Percentiles rank a stretch among this genome's conserved stretches.
Conservation (phyloP, 2,888 invertebrate species). For the Lycia hirtaria region DNA sequence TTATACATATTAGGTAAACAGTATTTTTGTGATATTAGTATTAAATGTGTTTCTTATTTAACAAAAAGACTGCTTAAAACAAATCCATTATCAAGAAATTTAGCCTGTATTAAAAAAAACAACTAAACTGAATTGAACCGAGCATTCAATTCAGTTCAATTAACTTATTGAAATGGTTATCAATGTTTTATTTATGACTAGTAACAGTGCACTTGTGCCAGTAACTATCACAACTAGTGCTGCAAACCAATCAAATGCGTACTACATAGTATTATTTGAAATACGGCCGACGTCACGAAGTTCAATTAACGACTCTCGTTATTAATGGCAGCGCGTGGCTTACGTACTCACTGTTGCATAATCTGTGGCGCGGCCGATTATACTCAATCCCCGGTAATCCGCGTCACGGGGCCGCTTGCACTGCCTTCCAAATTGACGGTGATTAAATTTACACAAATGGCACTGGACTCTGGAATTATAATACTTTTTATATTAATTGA, state of each 20-base stretch:
- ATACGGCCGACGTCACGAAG: constrained; percentile 71
- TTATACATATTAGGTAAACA: too few species aligned
- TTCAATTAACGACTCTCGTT: constrained; percentile 80
- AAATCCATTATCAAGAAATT: too few species aligned
- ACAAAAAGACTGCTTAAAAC: too few species aligned
- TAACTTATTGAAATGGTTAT: neutral
- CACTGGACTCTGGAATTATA: neutral
- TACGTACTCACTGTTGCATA: neutral
- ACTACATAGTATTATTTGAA: constrained; percentile 58
- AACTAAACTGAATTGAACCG: neutral
- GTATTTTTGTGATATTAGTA: too few species aligned
- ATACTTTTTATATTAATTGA: constrained; percentile 6
- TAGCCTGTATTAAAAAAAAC: too few species aligned
- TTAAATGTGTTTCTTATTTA: too few species aligned
- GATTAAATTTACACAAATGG: constrained; percentile 38
- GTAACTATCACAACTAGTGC: constrained; percentile 5
- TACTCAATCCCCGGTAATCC: constrained; percentile 82
- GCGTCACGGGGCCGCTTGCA: constrained; percentile 57
- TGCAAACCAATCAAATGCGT: constrained; percentile 37
- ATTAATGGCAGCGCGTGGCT: constrained; percentile 66
- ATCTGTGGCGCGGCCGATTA: constrained; percentile 67
- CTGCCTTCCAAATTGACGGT: constrained; percentile 32
- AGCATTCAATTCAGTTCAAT: neutral
- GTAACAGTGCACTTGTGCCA: neutral
- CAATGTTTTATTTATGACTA: neutral